Evolutionary conservation across 2,797 vertebrate genomes (phyloP).

Genomic region (Xenops minutus): DNA sequence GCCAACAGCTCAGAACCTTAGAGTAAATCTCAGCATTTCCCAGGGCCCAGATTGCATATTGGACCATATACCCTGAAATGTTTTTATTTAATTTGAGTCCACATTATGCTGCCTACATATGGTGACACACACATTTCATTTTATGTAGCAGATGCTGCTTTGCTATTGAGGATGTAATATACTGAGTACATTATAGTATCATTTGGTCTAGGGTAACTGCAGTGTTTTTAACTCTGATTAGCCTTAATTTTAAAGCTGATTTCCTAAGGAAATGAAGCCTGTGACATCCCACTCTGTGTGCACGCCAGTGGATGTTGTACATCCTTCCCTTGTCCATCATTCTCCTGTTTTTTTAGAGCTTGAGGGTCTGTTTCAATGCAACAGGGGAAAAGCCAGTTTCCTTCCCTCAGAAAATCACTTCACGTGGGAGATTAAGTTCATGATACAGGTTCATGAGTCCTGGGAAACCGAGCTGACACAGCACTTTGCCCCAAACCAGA

Average conservation of each 20-base stretch:
- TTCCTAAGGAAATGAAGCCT: constrained; percentile 47
- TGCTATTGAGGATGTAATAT: constrained; percentile 28
- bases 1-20: background rate
- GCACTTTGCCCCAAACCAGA: background rate
- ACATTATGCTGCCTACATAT: constrained; percentile 55
- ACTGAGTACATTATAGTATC: background rate
- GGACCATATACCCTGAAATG: constrained; percentile 30
- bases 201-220: background rate
- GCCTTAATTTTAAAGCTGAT: constrained; percentile 26
- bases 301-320: fast-evolving
- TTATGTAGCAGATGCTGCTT: constrained; percentile 64
- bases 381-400: background rate
- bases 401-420: background rate
- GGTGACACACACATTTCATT: constrained; percentile 46
- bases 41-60: constrained; percentile 37
- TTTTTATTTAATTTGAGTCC: constrained; percentile 53
- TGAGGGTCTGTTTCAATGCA: background rate
- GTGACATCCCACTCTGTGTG: background rate
- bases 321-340: background rate
- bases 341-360: background rate
- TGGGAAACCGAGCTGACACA: background rate
- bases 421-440: background rate
- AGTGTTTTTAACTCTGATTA: background rate
- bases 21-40: constrained; percentile 10
- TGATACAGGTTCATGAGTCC: fast-evolving